Evolutionary conservation across 1,140 invertebrate species (phyloP).

Genomic region (Venustaconcha ellipsiformis): DNA sequence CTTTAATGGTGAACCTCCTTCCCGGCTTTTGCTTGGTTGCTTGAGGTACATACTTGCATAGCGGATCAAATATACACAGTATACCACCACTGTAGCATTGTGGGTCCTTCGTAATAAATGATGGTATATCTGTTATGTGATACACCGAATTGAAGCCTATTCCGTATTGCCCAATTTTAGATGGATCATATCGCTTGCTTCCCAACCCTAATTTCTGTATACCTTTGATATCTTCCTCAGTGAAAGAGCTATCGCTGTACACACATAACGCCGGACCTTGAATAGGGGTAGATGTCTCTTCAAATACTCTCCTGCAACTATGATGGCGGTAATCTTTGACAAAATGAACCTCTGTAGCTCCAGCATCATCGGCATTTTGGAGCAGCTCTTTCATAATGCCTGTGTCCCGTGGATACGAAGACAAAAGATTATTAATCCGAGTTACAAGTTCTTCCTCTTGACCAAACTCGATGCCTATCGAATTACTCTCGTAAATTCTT

Average conservation of each 20-base stretch:
- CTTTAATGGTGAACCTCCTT: constrained; percentile 26
- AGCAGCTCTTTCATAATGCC: constrained; percentile 53
- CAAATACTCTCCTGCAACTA: constrained; percentile 31
- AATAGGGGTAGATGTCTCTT: constrained; percentile 37
- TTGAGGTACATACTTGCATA: constrained; percentile 46
- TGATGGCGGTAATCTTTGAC: constrained; percentile 51
- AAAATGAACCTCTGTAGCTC: constrained; percentile 58
- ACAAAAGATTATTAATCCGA: constrained; percentile 48
- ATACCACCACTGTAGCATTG: constrained; percentile 33
- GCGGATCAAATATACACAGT: constrained; percentile 59
- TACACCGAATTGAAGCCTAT: constrained; percentile 64
- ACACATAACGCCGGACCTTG: constrained; percentile 61
- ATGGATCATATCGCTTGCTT: constrained; percentile 44
- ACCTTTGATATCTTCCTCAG: constrained; percentile 53
- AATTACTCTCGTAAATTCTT: constrained; percentile 1
- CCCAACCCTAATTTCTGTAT: constrained; percentile 57
- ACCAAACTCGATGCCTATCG: constrained; percentile 36
- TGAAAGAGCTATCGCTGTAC: constrained; percentile 58
- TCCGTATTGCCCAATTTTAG: constrained; percentile 57
- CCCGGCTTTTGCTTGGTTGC: constrained; percentile 43
- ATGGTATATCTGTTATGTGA: constrained; percentile 61
- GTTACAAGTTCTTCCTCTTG: constrained; percentile 54
- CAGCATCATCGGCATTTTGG: constrained; percentile 69
- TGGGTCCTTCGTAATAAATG: constrained; percentile 49
- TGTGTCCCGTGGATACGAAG: constrained; percentile 51